A percentile compares a stretch with the other conserved stretches of the same genome.
Conservation (phyloP, 2,888 invertebrate species). For the Imbricaverruca yamaguchii region DNA sequence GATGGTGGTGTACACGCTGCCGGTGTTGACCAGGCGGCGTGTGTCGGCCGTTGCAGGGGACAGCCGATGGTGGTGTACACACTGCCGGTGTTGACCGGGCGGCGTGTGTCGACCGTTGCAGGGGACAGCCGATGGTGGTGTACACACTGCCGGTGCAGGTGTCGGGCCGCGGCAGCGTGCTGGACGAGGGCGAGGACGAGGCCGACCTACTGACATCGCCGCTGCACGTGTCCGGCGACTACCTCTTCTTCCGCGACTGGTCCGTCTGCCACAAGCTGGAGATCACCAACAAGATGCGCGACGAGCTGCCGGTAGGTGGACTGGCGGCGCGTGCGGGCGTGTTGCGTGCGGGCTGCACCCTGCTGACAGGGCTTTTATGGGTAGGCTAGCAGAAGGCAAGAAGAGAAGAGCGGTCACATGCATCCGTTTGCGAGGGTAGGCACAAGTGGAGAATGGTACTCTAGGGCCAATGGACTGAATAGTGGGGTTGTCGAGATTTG, state of each 20-base stretch:
- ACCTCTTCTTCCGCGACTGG: constrained; percentile 5
- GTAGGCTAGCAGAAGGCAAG: too few species aligned
- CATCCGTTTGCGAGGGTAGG: too few species aligned
- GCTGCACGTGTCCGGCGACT: constrained; percentile 15
- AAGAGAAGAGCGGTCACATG: too few species aligned
- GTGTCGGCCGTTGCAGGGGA: too few species aligned
- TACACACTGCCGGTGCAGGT: constrained; percentile 16
- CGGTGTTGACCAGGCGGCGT: too few species aligned
- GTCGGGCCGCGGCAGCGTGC: constrained; percentile 8
- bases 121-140: constrained; percentile 5
- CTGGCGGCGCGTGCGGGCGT: neutral
- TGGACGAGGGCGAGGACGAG: constrained; percentile 21
- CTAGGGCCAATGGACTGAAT: too few species aligned
- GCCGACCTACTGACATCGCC: constrained; percentile 3
- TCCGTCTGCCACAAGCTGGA: constrained; percentile 14
- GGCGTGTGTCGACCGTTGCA: neutral
- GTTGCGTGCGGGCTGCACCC: neutral
- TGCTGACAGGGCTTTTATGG: too few species aligned
- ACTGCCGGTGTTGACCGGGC: neutral
- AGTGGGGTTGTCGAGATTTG: too few species aligned
- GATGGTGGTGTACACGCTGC: too few species aligned
- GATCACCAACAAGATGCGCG: constrained; percentile 7
- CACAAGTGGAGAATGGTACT: too few species aligned
- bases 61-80: neutral
- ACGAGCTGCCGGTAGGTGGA: neutral